Evolutionary conservation across 2,888 invertebrate genomes (phyloP), one percentile per base, ranked within the genome.

Genomic region (Acronicta leporina): DNA sequence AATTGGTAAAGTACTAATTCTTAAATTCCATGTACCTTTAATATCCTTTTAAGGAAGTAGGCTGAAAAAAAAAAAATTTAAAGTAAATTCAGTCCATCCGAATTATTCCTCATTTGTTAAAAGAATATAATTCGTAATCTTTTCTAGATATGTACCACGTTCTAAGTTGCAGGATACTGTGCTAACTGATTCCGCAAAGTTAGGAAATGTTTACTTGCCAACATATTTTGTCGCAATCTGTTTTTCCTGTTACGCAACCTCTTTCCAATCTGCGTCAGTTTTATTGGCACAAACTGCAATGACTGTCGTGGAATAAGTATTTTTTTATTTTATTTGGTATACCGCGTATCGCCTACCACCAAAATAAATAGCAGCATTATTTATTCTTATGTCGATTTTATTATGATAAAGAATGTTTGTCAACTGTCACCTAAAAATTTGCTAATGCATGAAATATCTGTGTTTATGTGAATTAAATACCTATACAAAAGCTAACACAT

Each of bases 171-270:
- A n/a, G 16, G 16, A 16, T 14, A 10, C 14, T 14, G 3, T 52
- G 47, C 45, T 51, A 57, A 63, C 48, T 20, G 2, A 25, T 46
- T 73, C 54, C n/a, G 27, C 8, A 5, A 16, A 20, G 20, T 20
- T 20, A 7, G 8, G 25, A 13, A 15, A 41, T 16, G 5, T 44
- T 50, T 27, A 45, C 10, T 48, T 54, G 15, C 42, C 13, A 62
- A 42, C 8, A 16, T 13, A 35, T 35, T 54, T 13, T 30, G 8
- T 38, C 44, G 30, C 16, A 43, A 45, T 52, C 9, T 8, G 7
- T 0, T 13, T 9, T 20, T 48, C 53, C 30, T 45, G n/a, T 42
- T 49, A 20, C 38, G 46, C 46, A 44, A 42, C 13, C 48, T 8
- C 5, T 59, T 33, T 35, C 0, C 11, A 46, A 42, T 43, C 8